A percentile compares a stretch with the other conserved stretches of the same genome.
phyloP scores from a whole-genome alignment of 2,113 vertebrate genomes.

The Geococcyx californianus region DNA sequence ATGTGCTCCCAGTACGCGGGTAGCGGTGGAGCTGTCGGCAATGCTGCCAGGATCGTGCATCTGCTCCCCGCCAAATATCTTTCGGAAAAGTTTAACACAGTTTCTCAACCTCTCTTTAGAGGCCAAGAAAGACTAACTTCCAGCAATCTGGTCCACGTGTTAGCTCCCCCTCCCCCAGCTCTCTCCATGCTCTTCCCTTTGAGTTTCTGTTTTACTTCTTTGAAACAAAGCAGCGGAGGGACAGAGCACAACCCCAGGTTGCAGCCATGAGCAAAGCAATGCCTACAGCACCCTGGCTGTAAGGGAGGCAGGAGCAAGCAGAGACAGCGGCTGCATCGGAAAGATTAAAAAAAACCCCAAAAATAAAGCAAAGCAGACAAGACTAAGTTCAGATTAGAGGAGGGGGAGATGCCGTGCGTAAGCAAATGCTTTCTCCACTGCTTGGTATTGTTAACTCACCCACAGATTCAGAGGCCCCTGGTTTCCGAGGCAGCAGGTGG shows the following conservation, averaged over 20 bases:
- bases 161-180: not conserved
- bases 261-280: not conserved
- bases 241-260: not conserved
- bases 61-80: not conserved
- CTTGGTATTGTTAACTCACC: not conserved
- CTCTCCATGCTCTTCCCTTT: not conserved
- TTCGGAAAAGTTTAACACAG: not conserved
- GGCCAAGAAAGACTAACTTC: not conserved
- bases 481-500: not conserved
- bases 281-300: fast-evolving
- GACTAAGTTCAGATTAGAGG: not conserved
- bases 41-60: not conserved
- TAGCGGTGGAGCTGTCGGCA: fast-evolving
- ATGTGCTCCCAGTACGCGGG: not conserved
- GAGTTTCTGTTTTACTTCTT: not conserved
- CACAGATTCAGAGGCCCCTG: not conserved
- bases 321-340: fast-evolving
- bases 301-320: not conserved
- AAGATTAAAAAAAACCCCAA: not conserved
- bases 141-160: not conserved
- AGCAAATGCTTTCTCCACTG: not conserved
- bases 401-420: not conserved
- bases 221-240: not conserved
- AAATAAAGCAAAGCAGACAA: not conserved
- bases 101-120: not conserved